Base-by-base conservation (phyloP, 2,797 vertebrate species). In the Sebastes hubbsi region DNA sequence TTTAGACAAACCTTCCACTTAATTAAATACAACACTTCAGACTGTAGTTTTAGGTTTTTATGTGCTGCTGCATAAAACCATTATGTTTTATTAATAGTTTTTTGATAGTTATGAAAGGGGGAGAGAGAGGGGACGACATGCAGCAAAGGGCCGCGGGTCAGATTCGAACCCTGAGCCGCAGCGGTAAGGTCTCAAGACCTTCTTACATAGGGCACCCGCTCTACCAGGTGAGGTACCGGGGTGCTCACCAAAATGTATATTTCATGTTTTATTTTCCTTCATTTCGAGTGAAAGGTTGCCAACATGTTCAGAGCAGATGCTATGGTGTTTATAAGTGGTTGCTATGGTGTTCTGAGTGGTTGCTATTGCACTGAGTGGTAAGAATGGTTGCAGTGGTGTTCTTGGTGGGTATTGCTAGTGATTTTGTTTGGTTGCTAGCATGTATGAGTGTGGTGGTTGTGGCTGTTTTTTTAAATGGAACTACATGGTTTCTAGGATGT, bases 211-310 rank as follows among this genome's bases (percentile, higher is more conserved):
- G 36, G 12, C 12, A 0, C 36, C 0, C 0, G 36, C 36, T 38
- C 36, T 38, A 38, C 36, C 12, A 38, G 0, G 12, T 0, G 36
- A 38, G 36, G 36, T 38, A 38, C 12, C 12, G 36, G 38, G 38
- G 14, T 2, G 14, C 38, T 42, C 38, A 0, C 14, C 0, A 42
- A 49, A 32, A 55, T 0, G 0, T 49, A 29, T 42, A 0, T n/a
- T 8, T 14, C 2, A 68, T 16, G 24, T 27, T 20, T 27, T 0
- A 16, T 66, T n/a, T 20, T 49, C 22, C 34, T 64, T 49, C 5
- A 29, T 49, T 68, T 54, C 1, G n/a, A 16, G 32, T 32, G 20
- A 54, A n/a, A 8, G 2, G 27, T 49, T 8, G 36, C 24, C 36
- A 20, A 22, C 20, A 52, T 46, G 36, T 68, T 42, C 30, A 61